Percentiles rank a stretch among this genome's conserved stretches.
Evolutionary conservation across 2,797 vertebrate species (phyloP).

Genomic region (Falco peregrinus): DNA sequence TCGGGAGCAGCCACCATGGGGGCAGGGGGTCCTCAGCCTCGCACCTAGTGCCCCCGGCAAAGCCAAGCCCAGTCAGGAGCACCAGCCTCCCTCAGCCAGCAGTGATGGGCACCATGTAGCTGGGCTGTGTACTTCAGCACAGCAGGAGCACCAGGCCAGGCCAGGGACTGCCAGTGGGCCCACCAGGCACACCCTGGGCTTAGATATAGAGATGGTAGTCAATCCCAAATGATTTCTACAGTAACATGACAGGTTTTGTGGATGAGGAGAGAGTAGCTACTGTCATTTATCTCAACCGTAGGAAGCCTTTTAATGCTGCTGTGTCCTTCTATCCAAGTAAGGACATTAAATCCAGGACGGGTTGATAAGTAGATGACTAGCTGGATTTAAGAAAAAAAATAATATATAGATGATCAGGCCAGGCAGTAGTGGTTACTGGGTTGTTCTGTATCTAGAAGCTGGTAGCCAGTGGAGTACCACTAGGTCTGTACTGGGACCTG

Average conservation of each 20-base stretch:
- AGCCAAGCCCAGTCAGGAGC: not conserved
- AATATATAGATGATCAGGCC: not conserved
- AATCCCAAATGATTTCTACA: rapidly evolving
- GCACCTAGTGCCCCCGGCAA: too few species aligned
- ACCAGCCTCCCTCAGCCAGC: too few species aligned
- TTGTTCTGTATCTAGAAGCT: not conserved
- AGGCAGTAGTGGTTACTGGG: not conserved
- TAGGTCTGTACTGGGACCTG: not conserved
- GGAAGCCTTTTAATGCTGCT: not conserved
- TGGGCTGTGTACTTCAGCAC: not conserved
- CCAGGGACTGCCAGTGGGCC: too few species aligned
- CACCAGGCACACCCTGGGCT: not conserved
- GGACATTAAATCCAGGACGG: not conserved
- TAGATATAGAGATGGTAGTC: not conserved
- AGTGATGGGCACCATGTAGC: rapidly evolving
- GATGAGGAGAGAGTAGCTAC: rapidly evolving
- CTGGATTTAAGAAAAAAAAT: rapidly evolving
- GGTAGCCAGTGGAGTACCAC: not conserved
- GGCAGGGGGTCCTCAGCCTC: not conserved
- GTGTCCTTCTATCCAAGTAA: not conserved
- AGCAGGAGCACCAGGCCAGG: not conserved
- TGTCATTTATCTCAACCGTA: not conserved
- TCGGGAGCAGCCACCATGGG: not conserved
- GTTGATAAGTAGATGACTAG: too few species aligned
- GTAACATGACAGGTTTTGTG: not conserved